Base-by-base conservation (phyloP, 2,113 vertebrate genomes). In the Rattus rattus region DNA sequence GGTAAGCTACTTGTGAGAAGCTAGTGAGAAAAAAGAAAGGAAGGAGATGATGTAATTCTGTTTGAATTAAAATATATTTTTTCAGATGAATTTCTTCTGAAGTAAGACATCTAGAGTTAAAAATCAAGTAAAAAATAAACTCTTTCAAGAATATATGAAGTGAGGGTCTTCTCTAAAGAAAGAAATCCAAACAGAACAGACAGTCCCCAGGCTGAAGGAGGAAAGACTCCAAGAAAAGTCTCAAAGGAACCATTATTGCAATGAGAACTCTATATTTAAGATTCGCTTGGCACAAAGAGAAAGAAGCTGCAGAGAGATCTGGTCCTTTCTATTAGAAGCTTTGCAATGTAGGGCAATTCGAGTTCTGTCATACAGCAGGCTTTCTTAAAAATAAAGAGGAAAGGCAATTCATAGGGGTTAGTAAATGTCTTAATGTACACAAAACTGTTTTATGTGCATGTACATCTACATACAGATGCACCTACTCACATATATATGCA, bases 211-310 rank as follows among this genome's bases (percentile, higher is more conserved):
- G 13, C 43, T 91, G 33, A 0, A 7, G 30, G 84, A 90, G 56
- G 80, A 79, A 75, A 39, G 85, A 72, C 33, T 95, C 65, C 75
- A 73, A 96, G 69, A 94, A 90, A 89, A 94, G 22, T 17, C 13
- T 91, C 61, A 59, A 88, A 85, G n/a, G 33, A 73, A 43, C 9
- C 19, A 92, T 94, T 72, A 95, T 91, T 91, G 36, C 88, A 70
- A 4, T n/a, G 28, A 43, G 47, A 93, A 89, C 54, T 72, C 43
- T 91, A 65, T 76, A 80, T 75, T 94, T 96, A 95, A 91, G 86
- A 96, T 80, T 90, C 76, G 33, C 36, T 94, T 97, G 91, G 49
- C 85, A 92, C 13, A 85, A 70, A n/a, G 43, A 91, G 47, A 59
- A 92, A 85, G 19, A 33, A 90, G 36, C 47, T 84, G 5, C 49